Percentiles rank a stretch among this genome's conserved stretches.
phyloP scores from a whole-genome alignment of 2,797 vertebrate genomes.

The Choloepus didactylus region DNA sequence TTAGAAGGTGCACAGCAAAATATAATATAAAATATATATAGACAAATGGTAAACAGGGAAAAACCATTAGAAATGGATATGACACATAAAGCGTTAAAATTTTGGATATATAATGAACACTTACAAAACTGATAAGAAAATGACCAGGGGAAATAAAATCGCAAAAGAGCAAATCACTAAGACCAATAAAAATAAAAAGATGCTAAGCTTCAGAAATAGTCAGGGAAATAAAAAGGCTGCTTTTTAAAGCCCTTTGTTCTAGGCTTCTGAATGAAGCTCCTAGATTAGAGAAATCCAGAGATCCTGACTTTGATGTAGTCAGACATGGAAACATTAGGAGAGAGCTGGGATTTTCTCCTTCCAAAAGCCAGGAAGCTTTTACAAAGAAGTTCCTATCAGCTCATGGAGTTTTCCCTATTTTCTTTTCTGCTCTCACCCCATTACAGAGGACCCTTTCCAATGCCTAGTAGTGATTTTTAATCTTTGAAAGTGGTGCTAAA shows the following conservation, averaged over 20 bases:
- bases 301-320: background rate
- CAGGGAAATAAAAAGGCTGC: constrained; percentile 39
- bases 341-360: background rate
- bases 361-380: background rate
- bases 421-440: background rate
- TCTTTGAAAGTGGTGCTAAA: background rate
- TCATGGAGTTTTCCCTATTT: background rate
- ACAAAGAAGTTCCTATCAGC: background rate
- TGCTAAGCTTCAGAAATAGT: background rate
- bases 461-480: background rate
- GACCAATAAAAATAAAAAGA: constrained; percentile 9
- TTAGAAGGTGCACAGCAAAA: background rate
- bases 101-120: background rate
- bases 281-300: constrained; percentile 9
- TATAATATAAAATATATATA: background rate
- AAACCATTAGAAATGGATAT: background rate
- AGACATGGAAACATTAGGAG: background rate
- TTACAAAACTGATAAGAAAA: background rate
- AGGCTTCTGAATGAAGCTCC: background rate
- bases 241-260: background rate
- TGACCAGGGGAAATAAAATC: background rate
- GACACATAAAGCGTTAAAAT: background rate
- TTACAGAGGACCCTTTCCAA: background rate
- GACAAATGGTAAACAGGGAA: background rate
- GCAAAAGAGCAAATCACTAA: background rate